Evolutionary conservation across 1,140 invertebrate genomes (phyloP), one percentile per base, ranked within the genome.

Genomic region (Parasteatoda tepidariorum): DNA sequence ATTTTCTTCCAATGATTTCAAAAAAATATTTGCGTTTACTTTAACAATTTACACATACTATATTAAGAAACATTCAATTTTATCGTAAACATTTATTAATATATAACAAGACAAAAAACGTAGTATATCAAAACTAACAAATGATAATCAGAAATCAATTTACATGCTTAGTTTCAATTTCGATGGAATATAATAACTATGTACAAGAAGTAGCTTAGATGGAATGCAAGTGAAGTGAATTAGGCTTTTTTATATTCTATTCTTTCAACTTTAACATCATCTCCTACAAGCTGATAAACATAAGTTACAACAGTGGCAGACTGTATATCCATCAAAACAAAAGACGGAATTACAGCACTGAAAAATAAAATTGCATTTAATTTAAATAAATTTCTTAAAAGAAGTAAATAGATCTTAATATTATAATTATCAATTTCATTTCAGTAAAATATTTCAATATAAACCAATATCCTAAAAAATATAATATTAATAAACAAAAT

Each of bases 301-400:
- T 99, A 99, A 9, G 97, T 98, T 6, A 99, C 97, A 75, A 99
- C 97, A 28, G 96, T 98, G 3, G 96, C 94, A 88, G 97, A 97
- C 89, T 99, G 98, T 86, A 99, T 99, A 88, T 99, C 98, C 94
- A 99, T 97, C 33, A 99, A 90, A 11, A 99, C 97, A 91, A 99
- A 99, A 2, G 98, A 99, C 73, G 98, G 97, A 84, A 94, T 96
- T 28, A 98, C 93, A 85, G 92, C 92, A 83, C 96, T 98, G 90
- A 83, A 94, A 93, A 59, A 82, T 61, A 85, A 75, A 85, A 64
- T 3, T 61, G 67, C 33, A 18, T 54, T 0, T 62, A 26, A 74
- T 22, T 11, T 9, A 22, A 4, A 7, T 34, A 67, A 67, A 61
- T 61, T 24, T n/a, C n/a, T n/a, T n/a, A n/a, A n/a, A n/a, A n/a